phyloP scores from a whole-genome alignment of 1,140 invertebrate species.

The roundworm (Caenorhabditis elegans) region WBcel235 BX284606.5:2841501-2842000 shows the following conservation, averaged over 20 bases:
- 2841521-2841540: too few species aligned
- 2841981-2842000: too few species aligned
- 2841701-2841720: slow-evolving; percentile 19
- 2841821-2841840: background rate
- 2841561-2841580: too few species aligned
- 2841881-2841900: too few species aligned
- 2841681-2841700: slow-evolving; percentile 21
- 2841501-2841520: too few species aligned
- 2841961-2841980: background rate
- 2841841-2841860: background rate
- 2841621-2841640: too few species aligned
- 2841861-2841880: background rate
- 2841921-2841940: too few species aligned
- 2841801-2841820: background rate
- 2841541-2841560: too few species aligned
- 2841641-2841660: too few species aligned
- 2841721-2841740: slow-evolving; percentile 1
- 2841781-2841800: background rate
- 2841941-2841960: background rate
- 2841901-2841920: too few species aligned
- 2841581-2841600: too few species aligned
- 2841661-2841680: background rate
- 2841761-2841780: background rate
- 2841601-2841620: too few species aligned
- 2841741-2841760: background rate